Conservation (phyloP, 37 sponge, comb jelly and placozoan genomes). For the Amphimedon queenslandica region DNA sequence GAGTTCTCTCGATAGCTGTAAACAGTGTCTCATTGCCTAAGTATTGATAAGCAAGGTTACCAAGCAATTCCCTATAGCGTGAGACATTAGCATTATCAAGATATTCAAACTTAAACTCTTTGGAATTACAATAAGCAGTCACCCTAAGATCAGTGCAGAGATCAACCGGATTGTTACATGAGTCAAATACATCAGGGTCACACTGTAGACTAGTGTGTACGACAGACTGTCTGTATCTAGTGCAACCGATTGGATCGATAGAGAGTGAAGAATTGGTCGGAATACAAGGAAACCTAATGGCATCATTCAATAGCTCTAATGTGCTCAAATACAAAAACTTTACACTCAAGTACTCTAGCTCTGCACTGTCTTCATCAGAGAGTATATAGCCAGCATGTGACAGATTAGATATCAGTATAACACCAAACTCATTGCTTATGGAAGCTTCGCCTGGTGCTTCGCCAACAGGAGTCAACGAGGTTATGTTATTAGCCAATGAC, state of each 20-base stretch:
- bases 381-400: conserved; percentile 69
- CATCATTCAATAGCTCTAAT: conserved; percentile 31
- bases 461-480: conserved; percentile 36
- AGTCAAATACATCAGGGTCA: conserved; percentile 40
- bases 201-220: conserved; percentile 18
- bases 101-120: conserved; percentile 55
- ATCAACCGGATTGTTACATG: conserved; percentile 38
- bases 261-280: neutral
- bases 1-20: conserved; percentile 18
- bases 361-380: conserved; percentile 42
- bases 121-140: conserved; percentile 20
- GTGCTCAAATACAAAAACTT: conserved; percentile 15
- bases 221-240: neutral
- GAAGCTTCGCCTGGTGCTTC: conserved; percentile 67
- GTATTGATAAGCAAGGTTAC: conserved; percentile 64
- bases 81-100: conserved; percentile 10
- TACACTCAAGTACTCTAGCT: conserved; percentile 44
- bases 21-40: conserved; percentile 9
- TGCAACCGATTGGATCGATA: conserved; percentile 35
- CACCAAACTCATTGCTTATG: conserved; percentile 28
- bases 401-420: conserved; percentile 27
- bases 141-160: conserved; percentile 62
- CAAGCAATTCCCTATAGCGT: conserved; percentile 48
- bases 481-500: conserved; percentile 30
- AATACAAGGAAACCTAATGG: conserved; percentile 55